Conservation (phyloP, 2,113 vertebrate genomes). For the Tachuris rubrigastra region DNA sequence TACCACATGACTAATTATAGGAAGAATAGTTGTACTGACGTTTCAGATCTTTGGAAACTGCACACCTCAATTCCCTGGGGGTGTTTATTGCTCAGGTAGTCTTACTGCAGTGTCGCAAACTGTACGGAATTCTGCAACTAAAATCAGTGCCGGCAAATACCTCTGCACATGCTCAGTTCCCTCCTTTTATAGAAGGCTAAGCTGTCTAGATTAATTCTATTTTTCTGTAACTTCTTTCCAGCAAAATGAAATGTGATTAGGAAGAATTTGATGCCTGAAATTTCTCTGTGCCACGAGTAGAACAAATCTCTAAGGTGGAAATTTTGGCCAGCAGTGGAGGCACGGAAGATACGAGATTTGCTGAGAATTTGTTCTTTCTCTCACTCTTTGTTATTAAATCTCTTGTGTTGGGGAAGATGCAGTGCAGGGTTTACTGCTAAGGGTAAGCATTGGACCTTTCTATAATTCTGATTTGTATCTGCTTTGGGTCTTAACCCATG, state of each 20-base stretch:
- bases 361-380: not conserved
- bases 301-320: not conserved
- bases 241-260: not conserved
- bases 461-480: not conserved
- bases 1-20: not conserved
- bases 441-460: not conserved
- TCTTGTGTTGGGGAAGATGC: not conserved
- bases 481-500: not conserved
- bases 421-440: not conserved
- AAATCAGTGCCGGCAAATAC: not conserved
- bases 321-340: not conserved
- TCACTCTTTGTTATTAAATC: not conserved
- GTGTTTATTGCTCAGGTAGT: not conserved
- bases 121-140: not conserved
- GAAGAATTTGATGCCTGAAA: not conserved
- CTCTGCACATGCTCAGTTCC: not conserved
- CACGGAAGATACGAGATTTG: not conserved
- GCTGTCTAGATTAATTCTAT: not conserved
- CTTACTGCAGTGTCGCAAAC: not conserved
- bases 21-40: accelerated
- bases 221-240: not conserved
- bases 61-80: not conserved
- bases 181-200: not conserved
- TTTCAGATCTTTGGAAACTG: not conserved
- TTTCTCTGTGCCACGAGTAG: not conserved